phyloP scores from a whole-genome alignment of 2,888 invertebrate species.

The Unio delphinus region DNA sequence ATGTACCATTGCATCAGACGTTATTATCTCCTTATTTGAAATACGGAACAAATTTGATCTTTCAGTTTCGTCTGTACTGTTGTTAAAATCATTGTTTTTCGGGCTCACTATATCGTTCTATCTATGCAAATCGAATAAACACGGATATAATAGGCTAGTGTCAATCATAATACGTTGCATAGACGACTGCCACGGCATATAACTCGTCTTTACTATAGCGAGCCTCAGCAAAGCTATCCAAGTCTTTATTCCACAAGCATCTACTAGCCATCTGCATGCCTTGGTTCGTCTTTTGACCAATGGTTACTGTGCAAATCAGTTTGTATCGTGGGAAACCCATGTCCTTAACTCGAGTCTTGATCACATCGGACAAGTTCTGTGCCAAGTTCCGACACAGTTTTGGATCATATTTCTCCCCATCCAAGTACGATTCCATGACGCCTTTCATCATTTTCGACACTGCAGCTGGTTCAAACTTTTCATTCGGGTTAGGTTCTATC shows the following conservation, averaged over 20 bases:
- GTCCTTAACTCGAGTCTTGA: constrained; percentile 61
- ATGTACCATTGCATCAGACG: too few relatives aligned
- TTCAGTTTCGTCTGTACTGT: too few relatives aligned
- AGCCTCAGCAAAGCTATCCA: constrained; percentile 61
- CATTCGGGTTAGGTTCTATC: constrained; percentile 45
- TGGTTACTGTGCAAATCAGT: constrained; percentile 58
- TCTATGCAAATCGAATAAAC: too few relatives aligned
- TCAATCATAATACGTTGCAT: constrained; percentile 63
- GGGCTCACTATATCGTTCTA: neutral
- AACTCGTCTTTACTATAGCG: constrained; percentile 53
- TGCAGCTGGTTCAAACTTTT: constrained; percentile 50
- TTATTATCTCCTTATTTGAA: too few relatives aligned
- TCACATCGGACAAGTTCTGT: constrained; percentile 59
- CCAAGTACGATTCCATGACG: constrained; percentile 55
- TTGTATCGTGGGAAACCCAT: constrained; percentile 61
- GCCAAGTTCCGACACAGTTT: constrained; percentile 54
- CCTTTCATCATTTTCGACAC: constrained; percentile 51
- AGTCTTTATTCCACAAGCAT: constrained; percentile 61
- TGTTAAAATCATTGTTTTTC: neutral
- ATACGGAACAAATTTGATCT: too few relatives aligned
- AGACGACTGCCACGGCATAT: constrained; percentile 61
- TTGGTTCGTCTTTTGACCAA: constrained; percentile 60
- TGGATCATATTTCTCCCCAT: constrained; percentile 60
- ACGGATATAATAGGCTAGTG: neutral
- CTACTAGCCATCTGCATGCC: constrained; percentile 56